These are phyloP conservation scores for Drosophila varians DNA, from an alignment of 1,140 invertebrate genomes.

Conservation along the genomic window DNA sequence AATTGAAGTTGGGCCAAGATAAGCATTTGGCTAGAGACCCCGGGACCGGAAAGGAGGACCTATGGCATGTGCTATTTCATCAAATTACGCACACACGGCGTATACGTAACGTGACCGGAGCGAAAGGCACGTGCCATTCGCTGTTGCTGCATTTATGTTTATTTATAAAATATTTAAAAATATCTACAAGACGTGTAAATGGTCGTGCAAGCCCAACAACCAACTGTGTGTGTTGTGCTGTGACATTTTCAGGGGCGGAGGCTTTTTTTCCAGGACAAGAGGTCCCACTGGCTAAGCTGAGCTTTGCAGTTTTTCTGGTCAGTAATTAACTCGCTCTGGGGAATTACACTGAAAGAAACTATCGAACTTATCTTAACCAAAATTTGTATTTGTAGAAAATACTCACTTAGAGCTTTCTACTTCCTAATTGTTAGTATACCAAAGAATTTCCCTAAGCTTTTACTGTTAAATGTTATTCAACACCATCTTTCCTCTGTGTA, in stretches of 20 bases:
- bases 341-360: constrained; percentile 7
- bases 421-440: neutral
- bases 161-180: constrained; percentile 80
- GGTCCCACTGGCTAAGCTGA: constrained; percentile 16
- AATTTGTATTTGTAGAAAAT: neutral
- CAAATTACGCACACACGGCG: constrained; percentile 51
- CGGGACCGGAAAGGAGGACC: constrained; percentile 2
- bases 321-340: constrained; percentile 24
- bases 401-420: neutral
- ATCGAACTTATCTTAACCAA: neutral
- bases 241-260: constrained; percentile 53
- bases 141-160: constrained; percentile 61
- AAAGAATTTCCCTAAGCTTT: neutral
- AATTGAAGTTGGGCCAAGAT: constrained; percentile 53
- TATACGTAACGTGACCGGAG: constrained; percentile 54
- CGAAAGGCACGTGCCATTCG: constrained; percentile 45
- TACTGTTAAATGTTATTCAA: neutral
- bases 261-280: neutral
- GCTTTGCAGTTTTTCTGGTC: constrained; percentile 14
- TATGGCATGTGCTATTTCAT: constrained; percentile 35
- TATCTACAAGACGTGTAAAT: constrained; percentile 72
- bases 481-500: constrained; percentile 3
- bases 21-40: constrained; percentile 22
- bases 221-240: constrained; percentile 11
- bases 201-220: constrained; percentile 22